Base-by-base conservation (phyloP, 1,140 invertebrate species). In the Cherax quadricarinatus region DNA sequence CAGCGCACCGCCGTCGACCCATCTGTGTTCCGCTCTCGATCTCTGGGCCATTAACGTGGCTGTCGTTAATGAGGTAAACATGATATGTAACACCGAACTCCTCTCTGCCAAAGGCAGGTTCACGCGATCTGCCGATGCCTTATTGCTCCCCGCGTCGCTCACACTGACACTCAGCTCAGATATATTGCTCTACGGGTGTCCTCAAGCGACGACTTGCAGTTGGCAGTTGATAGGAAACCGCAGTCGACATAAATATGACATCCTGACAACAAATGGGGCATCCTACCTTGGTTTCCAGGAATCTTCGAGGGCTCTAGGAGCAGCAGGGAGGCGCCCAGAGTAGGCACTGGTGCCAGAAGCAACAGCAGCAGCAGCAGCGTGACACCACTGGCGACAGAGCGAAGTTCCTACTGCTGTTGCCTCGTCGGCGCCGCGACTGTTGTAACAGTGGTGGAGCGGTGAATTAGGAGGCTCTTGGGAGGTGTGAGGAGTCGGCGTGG, bases 311-410 rank as follows among this genome's bases (percentile, higher is more conserved):
- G 86, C 90, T 91, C 84, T 51, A 86, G 84, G 84, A 66, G 75
- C 60, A 70, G 78, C 62, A 85, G 78, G 18, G 49, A 48, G 66
- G 60, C 80, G 88, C 24, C 84, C 81, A 48, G 57, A 70, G 7
- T 57, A 53, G 18, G 84, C 73, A 86, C 90, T 78, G 85, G 90
- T 86, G 84, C 90, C 73, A 86, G 84, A 91, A 57, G 49, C 78
- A 86, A 75, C 16, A 62, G 82, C 21, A 81, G 86, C 62, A 86
- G 84, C 16, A 62, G 82, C 21, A 81, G 86, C 62, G 90, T 91
- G 90, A 84, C 90, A 91, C 90, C 90, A 70, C 90, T 87, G 90
- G 84, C 90, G 90, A 91, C 90, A 87, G 83, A 86, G 84, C 83
- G 83, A 86, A 86, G 60, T 84, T 51, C 83, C 89, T 86, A 80